A percentile compares a stretch with the other conserved stretches of the same genome.
phyloP scores from a whole-genome alignment of 2,888 invertebrate species.

The Dasypolia templi region DNA sequence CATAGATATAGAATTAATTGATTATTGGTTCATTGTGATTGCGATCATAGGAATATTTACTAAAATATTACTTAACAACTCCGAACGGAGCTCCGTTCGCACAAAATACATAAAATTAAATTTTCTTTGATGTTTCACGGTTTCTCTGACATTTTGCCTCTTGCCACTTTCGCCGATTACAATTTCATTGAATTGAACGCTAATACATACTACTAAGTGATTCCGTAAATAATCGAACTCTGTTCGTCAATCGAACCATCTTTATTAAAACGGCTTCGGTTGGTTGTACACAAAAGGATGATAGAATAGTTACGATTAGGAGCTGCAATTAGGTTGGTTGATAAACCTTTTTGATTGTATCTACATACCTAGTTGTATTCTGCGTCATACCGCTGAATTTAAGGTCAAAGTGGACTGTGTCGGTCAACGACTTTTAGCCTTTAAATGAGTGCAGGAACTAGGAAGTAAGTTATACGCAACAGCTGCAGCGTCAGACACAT shows the following conservation, averaged over 20 bases:
- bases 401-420: slow-evolving; percentile 60
- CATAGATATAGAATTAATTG: background rate
- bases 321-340: slow-evolving; percentile 30
- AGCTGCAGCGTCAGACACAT: slow-evolving; percentile 69
- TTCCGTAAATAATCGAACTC: slow-evolving; percentile 50
- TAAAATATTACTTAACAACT: background rate
- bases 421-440: slow-evolving; percentile 77
- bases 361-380: slow-evolving; percentile 17
- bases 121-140: slow-evolving; percentile 45
- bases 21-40: background rate
- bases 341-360: slow-evolving; percentile 29
- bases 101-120: slow-evolving; percentile 37
- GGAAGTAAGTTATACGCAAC: slow-evolving; percentile 82
- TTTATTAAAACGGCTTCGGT: slow-evolving; percentile 70
- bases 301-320: slow-evolving; percentile 70
- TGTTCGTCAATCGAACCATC: slow-evolving; percentile 13
- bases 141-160: slow-evolving; percentile 60
- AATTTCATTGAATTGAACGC: slow-evolving; percentile 68
- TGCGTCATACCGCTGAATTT: slow-evolving; percentile 49
- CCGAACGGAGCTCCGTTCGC: slow-evolving; percentile 12
- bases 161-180: slow-evolving; percentile 68
- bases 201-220: slow-evolving; percentile 44
- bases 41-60: background rate
- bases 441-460: slow-evolving; percentile 83
- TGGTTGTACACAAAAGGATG: slow-evolving; percentile 62